Percentiles rank a stretch among this genome's conserved stretches.
Evolutionary conservation across 2,888 invertebrate genomes (phyloP).

Genomic region (Idaea straminata): DNA sequence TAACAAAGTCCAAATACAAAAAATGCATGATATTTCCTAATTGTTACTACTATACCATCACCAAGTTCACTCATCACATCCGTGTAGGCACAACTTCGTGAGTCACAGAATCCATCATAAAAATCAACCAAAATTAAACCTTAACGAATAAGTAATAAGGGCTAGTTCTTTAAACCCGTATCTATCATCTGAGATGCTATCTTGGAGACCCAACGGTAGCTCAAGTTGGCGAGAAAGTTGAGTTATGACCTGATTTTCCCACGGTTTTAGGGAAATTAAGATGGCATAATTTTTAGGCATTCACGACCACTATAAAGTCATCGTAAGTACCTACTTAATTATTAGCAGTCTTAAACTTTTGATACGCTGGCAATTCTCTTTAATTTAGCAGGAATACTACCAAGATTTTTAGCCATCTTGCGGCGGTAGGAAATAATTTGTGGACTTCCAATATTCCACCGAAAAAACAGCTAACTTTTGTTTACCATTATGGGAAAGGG

Average conservation of each 20-base stretch:
- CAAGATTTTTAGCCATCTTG: too few species aligned
- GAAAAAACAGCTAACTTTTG: too few species aligned
- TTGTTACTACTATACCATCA: background rate
- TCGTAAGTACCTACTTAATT: background rate
- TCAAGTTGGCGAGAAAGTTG: constrained; percentile 65
- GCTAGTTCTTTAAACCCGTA: constrained; percentile 51
- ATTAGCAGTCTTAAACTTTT: background rate
- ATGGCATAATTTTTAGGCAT: constrained; percentile 28
- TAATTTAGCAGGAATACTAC: too few species aligned
- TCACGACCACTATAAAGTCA: constrained; percentile 17
- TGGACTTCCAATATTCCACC: too few species aligned
- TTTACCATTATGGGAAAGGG: too few species aligned
- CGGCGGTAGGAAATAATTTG: too few species aligned
- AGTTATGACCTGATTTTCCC: constrained; percentile 61
- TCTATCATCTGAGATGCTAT: constrained; percentile 67
- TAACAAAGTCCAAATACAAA: background rate
- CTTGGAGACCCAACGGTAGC: constrained; percentile 67
- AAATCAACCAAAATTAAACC: constrained; percentile 15
- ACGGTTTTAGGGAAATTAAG: constrained; percentile 52
- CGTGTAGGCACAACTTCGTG: constrained; percentile 38
- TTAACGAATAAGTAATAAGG: constrained; percentile 16
- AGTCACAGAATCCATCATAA: constrained; percentile 38
- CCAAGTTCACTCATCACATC: constrained; percentile 16
- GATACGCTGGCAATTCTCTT: too few species aligned
- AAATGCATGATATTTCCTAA: background rate